Percentiles rank a stretch among this genome's conserved stretches.
Evolutionary conservation across 92 coral and sea anemone genomes (phyloP).

Genomic region (Phenganax marumi): DNA sequence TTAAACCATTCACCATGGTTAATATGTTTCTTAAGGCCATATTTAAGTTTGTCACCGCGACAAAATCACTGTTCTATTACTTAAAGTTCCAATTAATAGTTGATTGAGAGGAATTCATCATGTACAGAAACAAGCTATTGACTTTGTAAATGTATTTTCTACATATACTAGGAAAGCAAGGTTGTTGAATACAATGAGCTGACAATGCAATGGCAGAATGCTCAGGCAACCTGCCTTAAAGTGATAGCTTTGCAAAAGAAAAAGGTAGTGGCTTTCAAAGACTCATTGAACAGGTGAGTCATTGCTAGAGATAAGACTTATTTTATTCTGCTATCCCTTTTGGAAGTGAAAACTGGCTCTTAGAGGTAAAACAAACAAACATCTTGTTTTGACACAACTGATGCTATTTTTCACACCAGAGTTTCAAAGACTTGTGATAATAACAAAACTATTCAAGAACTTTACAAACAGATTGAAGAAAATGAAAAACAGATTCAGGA

Average conservation of each 20-base stretch:
- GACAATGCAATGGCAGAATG: conserved; percentile 81
- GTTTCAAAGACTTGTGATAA: conserved; percentile 57
- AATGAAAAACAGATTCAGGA: conserved; percentile 74
- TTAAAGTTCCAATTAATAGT: too few species aligned
- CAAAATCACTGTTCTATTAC: too few species aligned
- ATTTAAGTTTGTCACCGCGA: too few species aligned
- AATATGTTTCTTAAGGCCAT: too few species aligned
- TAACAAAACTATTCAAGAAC: conserved; percentile 52
- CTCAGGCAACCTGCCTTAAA: conserved; percentile 76
- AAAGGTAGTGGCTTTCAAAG: conserved; percentile 72
- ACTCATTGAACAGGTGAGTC: conserved; percentile 67
- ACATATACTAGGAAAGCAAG: conserved; percentile 64
- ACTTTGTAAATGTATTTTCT: neutral
- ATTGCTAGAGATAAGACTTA: too few species aligned
- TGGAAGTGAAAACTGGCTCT: neutral
- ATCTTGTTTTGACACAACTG: neutral
- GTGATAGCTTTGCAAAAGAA: conserved; percentile 68
- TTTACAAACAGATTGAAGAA: conserved; percentile 62
- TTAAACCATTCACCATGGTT: too few species aligned
- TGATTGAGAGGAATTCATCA: neutral
- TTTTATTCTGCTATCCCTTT: too few species aligned
- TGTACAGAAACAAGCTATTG: neutral
- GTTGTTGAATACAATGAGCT: conserved; percentile 76
- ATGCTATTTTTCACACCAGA: neutral
- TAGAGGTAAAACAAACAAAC: neutral